These are phyloP conservation scores for Drosophila nebulosa DNA, from an alignment of 1,140 invertebrate genomes.

Conservation along the genomic window DNA sequence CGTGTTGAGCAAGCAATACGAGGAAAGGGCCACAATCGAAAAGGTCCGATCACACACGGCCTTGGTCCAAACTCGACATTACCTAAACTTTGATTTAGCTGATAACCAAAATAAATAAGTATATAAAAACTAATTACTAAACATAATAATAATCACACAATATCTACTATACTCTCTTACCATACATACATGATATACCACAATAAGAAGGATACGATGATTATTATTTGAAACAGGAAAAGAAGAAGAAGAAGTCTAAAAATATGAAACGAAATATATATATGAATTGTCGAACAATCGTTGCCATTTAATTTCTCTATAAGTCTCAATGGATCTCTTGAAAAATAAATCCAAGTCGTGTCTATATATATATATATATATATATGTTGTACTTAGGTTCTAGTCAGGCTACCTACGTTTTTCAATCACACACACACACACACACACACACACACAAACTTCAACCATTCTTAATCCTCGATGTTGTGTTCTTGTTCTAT, in stretches of 20 bases:
- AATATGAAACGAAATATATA: conserved; percentile 57
- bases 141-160: not conserved
- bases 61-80: conserved; percentile 59
- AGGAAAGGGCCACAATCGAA: conserved; percentile 53
- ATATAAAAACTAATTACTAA: not conserved
- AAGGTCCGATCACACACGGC: conserved; percentile 30
- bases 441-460: too few species aligned
- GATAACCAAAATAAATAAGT: conserved; percentile 7
- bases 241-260: conserved; percentile 23
- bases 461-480: conserved; percentile 27
- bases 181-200: not conserved
- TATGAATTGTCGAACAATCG: conserved; percentile 80
- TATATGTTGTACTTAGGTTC: conserved; percentile 76
- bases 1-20: conserved; percentile 77
- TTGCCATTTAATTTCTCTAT: conserved; percentile 64
- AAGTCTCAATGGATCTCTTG: conserved; percentile 26
- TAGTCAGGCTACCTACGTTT: conserved; percentile 51
- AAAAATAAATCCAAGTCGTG: conserved; percentile 41
- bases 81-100: conserved; percentile 2
- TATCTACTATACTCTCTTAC: not conserved
- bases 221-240: conserved; percentile 1
- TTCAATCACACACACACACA: not conserved
- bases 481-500: conserved; percentile 72
- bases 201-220: not conserved
- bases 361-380: conserved; percentile 12